Percentiles rank a stretch among this genome's conserved stretches.
phyloP scores from a whole-genome alignment of 2,888 invertebrate genomes.

The Loripinus fragilis region DNA sequence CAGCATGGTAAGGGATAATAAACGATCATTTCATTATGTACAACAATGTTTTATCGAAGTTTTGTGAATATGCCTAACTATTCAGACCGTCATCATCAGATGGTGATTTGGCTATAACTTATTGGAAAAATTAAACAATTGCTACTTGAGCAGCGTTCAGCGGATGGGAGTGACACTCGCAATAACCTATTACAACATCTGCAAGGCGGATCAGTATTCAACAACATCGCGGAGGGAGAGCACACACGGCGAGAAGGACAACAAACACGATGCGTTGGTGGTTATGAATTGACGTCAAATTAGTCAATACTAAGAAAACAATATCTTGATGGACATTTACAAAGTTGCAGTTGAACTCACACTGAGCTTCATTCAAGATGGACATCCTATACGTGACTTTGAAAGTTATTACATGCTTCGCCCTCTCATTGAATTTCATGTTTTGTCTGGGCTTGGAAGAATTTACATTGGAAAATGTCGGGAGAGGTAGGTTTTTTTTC shows the following conservation, averaged over 20 bases:
- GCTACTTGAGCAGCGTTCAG: neutral
- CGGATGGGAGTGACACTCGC: neutral
- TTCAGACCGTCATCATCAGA: no score
- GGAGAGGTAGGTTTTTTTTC: neutral
- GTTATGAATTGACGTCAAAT: neutral
- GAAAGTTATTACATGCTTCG: neutral
- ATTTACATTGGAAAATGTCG: neutral
- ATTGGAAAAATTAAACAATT: neutral
- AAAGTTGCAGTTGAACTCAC: neutral
- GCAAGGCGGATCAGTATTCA: neutral
- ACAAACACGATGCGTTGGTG: constrained; percentile 4
- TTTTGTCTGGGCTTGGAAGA: constrained; percentile 2
- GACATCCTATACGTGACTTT: neutral
- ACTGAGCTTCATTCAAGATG: neutral
- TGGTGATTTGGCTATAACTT: no score
- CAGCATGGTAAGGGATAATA: no score
- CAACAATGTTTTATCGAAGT: no score
- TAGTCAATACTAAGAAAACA: neutral
- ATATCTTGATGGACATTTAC: neutral
- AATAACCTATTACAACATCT: neutral
- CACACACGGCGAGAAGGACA: neutral
- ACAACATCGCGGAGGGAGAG: neutral
- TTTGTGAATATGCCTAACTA: no score
- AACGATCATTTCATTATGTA: no score
- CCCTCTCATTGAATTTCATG: neutral